Conservation (phyloP, 2,113 vertebrate species). For the Astur gentilis region DNA sequence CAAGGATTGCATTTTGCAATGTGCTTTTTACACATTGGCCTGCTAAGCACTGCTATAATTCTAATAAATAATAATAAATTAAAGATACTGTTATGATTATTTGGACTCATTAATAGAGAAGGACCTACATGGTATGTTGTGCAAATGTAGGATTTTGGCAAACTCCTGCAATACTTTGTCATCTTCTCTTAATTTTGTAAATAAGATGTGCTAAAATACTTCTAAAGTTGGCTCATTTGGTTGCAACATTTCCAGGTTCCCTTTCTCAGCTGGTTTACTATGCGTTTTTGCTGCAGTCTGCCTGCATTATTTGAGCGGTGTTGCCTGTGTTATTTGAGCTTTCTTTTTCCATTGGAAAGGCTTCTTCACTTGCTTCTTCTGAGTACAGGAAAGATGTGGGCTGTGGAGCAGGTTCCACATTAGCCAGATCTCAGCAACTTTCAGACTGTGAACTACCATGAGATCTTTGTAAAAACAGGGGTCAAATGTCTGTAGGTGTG, state of each 20-base stretch:
- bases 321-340: neutral
- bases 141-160: neutral
- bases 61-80: constrained; percentile 69
- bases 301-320: neutral
- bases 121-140: neutral
- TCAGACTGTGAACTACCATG: constrained; percentile 95
- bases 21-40: neutral
- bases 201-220: neutral
- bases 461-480: constrained; percentile 95
- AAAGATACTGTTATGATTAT: neutral
- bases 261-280: neutral
- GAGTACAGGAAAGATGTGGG: constrained; percentile 81
- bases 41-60: neutral
- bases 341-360: constrained; percentile 66
- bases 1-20: neutral
- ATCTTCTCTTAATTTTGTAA: neutral
- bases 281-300: neutral
- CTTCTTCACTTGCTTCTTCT: constrained; percentile 69
- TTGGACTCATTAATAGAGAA: neutral
- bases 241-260: neutral
- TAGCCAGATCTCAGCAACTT: constrained; percentile 92
- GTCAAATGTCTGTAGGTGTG: constrained; percentile 89
- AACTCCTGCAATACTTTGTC: neutral
- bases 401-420: constrained; percentile 96
- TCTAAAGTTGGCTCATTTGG: neutral